A percentile compares a stretch with the other conserved stretches of the same genome.
Evolutionary conservation across 1,140 invertebrate genomes (phyloP).

Genomic region (Drosophila sp.): DNA sequence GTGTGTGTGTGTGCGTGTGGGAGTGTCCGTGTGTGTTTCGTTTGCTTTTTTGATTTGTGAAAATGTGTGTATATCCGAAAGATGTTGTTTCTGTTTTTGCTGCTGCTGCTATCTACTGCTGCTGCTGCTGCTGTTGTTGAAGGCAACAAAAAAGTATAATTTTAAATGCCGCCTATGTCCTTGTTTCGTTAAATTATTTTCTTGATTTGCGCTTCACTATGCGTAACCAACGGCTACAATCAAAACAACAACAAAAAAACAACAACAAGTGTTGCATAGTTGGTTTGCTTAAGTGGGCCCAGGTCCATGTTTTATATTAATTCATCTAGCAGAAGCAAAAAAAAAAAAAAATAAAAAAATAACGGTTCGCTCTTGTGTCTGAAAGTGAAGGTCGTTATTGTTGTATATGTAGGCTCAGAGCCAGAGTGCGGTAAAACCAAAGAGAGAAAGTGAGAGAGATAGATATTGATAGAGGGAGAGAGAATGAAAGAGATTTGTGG

Average conservation of each 20-base stretch:
- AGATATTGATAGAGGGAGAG: constrained; percentile 26
- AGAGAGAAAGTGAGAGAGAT: neutral
- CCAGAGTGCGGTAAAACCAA: constrained; percentile 1
- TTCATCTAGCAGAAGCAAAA: constrained; percentile 20
- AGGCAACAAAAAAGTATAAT: constrained; percentile 35
- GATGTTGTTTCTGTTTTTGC: constrained; percentile 52
- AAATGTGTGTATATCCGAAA: constrained; percentile 79
- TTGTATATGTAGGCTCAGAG: constrained; percentile 12
- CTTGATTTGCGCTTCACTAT: constrained; percentile 40
- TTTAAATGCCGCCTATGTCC: constrained; percentile 50
- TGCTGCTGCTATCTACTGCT: constrained; percentile 24
- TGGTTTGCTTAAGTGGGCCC: constrained; percentile 59
- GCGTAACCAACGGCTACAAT: constrained; percentile 33
- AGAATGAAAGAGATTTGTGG: constrained; percentile 61
- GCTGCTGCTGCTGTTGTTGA: constrained; percentile 17
- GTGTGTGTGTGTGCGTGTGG: constrained; percentile 30
- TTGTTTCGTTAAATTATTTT: constrained; percentile 47
- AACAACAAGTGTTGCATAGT: constrained; percentile 36
- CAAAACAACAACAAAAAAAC: constrained; percentile 12
- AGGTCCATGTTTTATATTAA: neutral
- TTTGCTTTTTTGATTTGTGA: constrained; percentile 81
- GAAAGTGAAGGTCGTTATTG: constrained; percentile 72
- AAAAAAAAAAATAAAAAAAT: constrained; percentile 33
- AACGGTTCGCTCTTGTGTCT: constrained; percentile 47
- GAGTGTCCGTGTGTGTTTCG: constrained; percentile 30